Evolutionary conservation across 1,140 invertebrate species (phyloP).

Genomic region (Diprion similis): DNA sequence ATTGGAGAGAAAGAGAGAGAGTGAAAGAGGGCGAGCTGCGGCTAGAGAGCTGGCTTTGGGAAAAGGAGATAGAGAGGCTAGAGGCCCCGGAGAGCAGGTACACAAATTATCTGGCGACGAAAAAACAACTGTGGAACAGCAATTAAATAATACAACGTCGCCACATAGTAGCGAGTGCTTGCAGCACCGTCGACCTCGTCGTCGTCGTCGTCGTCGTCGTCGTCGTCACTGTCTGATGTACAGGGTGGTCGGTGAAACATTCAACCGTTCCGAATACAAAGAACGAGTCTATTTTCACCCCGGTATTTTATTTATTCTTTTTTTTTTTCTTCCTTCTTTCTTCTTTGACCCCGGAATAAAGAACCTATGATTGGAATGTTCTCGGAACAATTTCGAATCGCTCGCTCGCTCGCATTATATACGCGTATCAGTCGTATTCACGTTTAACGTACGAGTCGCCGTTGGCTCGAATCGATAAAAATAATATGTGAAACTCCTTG

Average conservation of each 20-base stretch:
- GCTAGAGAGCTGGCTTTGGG: slow-evolving; percentile 27
- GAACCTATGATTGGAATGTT: too few species aligned
- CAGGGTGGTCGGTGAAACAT: slow-evolving; percentile 30
- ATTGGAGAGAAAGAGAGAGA: slow-evolving; percentile 35
- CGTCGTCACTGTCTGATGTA: slow-evolving; percentile 30
- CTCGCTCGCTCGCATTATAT: too few species aligned
- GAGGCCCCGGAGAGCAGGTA: slow-evolving; percentile 36
- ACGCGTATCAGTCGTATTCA: too few species aligned
- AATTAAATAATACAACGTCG: slow-evolving; percentile 58
- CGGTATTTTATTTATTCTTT: neutral
- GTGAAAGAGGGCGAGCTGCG: slow-evolving; percentile 23
- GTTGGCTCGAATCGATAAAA: too few species aligned
- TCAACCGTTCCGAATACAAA: neutral
- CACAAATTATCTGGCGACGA: slow-evolving; percentile 60
- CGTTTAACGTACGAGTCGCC: too few species aligned
- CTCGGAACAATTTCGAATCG: too few species aligned
- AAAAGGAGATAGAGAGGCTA: neutral
- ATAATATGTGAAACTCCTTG: too few species aligned
- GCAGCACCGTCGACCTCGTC: neutral
- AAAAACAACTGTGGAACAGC: slow-evolving; percentile 54
- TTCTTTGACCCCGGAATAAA: neutral
- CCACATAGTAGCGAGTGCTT: slow-evolving; percentile 40
- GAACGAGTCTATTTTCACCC: neutral
- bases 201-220: neutral
- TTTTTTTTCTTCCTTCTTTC: slow-evolving; percentile 12